Conservation (phyloP, 2,113 vertebrate species). For the Mormyrus iriodes region DNA sequence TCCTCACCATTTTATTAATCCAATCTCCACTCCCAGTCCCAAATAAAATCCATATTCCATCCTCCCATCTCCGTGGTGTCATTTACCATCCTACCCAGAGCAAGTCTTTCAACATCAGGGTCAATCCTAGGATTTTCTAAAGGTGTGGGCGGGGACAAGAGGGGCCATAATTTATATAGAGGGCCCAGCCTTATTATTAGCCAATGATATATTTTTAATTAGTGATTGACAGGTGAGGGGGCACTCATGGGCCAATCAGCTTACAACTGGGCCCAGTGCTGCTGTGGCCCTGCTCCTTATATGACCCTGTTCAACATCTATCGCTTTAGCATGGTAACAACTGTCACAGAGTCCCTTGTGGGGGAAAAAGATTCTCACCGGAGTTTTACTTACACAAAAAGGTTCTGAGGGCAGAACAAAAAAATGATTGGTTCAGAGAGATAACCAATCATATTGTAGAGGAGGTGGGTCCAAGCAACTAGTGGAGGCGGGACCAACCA, state of each 20-base stretch:
- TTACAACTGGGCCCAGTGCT: background rate
- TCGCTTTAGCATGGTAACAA: background rate
- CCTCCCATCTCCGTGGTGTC: background rate
- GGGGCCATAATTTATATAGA: background rate
- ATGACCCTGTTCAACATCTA: background rate
- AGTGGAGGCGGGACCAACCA: too few species aligned
- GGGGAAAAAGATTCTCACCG: background rate
- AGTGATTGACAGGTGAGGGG: background rate
- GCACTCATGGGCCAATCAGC: background rate
- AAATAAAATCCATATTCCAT: background rate
- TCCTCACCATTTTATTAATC: background rate
- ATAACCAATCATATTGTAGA: too few species aligned
- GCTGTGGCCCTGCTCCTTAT: background rate
- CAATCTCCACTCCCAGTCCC: background rate
- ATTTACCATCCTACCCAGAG: background rate
- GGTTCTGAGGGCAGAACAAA: too few species aligned
- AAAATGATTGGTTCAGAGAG: too few species aligned
- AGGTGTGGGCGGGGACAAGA: background rate
- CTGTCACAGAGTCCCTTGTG: background rate
- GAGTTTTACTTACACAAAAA: too few species aligned
- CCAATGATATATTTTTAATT: background rate
- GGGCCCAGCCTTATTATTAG: background rate
- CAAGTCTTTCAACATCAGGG: background rate
- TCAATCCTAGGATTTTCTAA: background rate
- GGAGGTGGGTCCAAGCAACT: too few species aligned